Evolutionary conservation across 2,888 invertebrate species (phyloP).

Genomic region (Habroteleia sp.): DNA sequence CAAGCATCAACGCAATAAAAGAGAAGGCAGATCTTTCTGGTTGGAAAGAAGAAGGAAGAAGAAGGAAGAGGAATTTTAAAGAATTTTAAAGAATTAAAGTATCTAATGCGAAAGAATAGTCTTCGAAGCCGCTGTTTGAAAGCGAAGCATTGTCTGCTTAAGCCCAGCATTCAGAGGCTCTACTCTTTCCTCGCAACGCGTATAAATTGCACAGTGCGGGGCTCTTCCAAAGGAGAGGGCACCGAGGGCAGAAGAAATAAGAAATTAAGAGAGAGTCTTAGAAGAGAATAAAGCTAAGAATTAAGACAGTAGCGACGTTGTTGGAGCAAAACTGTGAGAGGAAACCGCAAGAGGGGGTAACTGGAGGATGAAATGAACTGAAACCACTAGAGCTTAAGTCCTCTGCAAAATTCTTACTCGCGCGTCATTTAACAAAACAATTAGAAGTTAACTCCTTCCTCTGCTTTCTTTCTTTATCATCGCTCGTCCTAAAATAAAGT

Average conservation of each 20-base stretch:
- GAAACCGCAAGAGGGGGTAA: constrained; percentile 48
- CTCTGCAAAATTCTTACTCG: constrained; percentile 80
- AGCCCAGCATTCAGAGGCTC: constrained; percentile 79
- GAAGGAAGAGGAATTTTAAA: too few relatives aligned
- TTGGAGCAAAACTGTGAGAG: constrained; percentile 62
- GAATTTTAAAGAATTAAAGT: constrained; percentile 80
- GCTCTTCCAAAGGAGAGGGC: constrained; percentile 69
- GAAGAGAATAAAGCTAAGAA: constrained; percentile 81
- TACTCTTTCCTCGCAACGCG: constrained; percentile 70
- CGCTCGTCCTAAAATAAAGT: constrained; percentile 71
- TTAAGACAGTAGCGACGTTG: constrained; percentile 77
- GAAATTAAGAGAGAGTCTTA: constrained; percentile 81
- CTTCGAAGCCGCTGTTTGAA: constrained; percentile 76
- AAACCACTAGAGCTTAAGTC: constrained; percentile 78
- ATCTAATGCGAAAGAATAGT: constrained; percentile 79
- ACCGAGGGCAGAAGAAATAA: constrained; percentile 78
- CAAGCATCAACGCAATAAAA: constrained; percentile 31
- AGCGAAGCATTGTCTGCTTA: constrained; percentile 80
- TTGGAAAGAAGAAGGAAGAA: too few relatives aligned
- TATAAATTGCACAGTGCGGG: constrained; percentile 77
- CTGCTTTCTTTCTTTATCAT: constrained; percentile 73
- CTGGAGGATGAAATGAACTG: constrained; percentile 71
- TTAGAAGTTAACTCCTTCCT: constrained; percentile 81
- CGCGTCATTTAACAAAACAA: constrained; percentile 82
- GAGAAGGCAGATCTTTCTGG: constrained; percentile 6